Evolutionary conservation across 2,113 vertebrate genomes (phyloP).

Genomic region (Pseudorhombus dupliciocellatus): DNA sequence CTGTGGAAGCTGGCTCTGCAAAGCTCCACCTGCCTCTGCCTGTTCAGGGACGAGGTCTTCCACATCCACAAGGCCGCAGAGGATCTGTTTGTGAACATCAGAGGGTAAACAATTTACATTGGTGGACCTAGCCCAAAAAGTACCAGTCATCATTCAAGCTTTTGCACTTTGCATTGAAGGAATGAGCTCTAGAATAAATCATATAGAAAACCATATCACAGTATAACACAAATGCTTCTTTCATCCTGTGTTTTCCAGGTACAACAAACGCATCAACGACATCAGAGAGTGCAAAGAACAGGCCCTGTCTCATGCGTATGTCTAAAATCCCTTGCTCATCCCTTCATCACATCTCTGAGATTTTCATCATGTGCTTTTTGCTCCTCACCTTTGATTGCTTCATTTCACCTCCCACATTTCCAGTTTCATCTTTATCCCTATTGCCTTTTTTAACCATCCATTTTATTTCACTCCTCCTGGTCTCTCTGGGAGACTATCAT

Average conservation of each 20-base stretch:
- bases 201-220: too few relatives aligned
- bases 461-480: background rate
- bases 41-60: slow-evolving; percentile 98
- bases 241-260: slow-evolving; percentile 76
- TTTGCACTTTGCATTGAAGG: background rate
- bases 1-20: slow-evolving; percentile 98
- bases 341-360: background rate
- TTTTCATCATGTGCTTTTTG: background rate
- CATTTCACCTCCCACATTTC: slow-evolving; percentile 5
- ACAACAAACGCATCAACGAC: slow-evolving; percentile 99
- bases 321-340: slow-evolving; percentile 36
- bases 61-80: slow-evolving; percentile 98
- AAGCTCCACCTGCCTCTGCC: slow-evolving; percentile 96
- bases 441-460: slow-evolving; percentile 1
- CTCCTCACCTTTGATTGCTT: slow-evolving; percentile 11
- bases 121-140: background rate
- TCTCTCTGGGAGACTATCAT: slow-evolving; percentile 34
- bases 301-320: slow-evolving; percentile 96
- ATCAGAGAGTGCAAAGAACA: slow-evolving; percentile 98
- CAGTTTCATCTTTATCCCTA: slow-evolving; percentile 20
- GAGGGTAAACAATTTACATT: slow-evolving; percentile 83
- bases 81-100: slow-evolving; percentile 97
- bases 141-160: background rate
- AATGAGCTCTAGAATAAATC: too few relatives aligned
- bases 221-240: background rate